A percentile compares a stretch with the other conserved stretches of the same genome.
Conservation (phyloP, 2,113 vertebrate species). For the Calidris pygmaea region DNA sequence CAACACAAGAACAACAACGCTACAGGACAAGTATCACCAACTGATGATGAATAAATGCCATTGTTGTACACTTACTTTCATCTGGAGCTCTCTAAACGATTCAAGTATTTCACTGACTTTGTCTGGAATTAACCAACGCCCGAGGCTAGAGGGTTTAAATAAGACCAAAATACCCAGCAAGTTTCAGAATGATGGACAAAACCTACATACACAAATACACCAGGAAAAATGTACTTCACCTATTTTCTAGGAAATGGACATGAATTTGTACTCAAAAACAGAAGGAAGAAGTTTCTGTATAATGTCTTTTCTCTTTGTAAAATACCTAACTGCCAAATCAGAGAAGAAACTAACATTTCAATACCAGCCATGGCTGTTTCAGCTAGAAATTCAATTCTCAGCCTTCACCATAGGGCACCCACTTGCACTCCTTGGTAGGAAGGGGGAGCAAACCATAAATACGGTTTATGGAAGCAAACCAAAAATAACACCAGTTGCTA, state of each 20-base stretch:
- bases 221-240: not conserved
- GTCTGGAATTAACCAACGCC: not conserved
- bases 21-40: not conserved
- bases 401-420: not conserved
- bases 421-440: not conserved
- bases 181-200: not conserved
- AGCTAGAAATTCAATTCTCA: not conserved
- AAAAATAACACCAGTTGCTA: not conserved
- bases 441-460: not conserved
- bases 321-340: not conserved
- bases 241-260: not conserved
- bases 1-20: not conserved
- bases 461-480: not conserved
- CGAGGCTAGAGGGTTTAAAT: not conserved
- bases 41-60: not conserved
- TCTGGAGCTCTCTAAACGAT: not conserved
- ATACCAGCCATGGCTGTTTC: not conserved
- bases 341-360: not conserved
- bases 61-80: not conserved
- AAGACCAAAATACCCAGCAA: not conserved
- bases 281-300: not conserved
- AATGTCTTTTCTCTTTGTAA: not conserved
- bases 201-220: fast-evolving
- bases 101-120: not conserved
- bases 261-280: not conserved